Evolutionary conservation across 2,113 vertebrate species (phyloP), one percentile per base, ranked within the genome.

Genomic region (Mohoua ochrocephala): DNA sequence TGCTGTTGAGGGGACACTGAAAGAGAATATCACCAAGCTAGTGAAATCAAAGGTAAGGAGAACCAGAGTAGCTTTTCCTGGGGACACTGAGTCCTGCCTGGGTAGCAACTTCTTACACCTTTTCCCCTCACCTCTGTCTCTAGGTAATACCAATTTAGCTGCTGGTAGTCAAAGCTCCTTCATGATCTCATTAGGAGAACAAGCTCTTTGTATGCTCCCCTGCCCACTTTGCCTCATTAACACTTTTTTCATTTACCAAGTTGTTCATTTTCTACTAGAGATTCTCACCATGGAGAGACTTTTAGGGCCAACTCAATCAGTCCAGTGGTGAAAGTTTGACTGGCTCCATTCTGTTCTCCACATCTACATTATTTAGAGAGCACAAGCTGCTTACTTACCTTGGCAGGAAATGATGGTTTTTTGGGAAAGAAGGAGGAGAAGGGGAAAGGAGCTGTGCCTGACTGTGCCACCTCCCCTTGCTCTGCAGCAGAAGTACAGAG

Each of bases 31-130:
- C 76, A 97, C 96, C 87, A 99, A 99, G 91, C 98, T 99, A 56
- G 98, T 99, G 74, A 99, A 99, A 95, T 99, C 99, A 37, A 99
- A 99, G 98, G 99, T 99, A 91, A 96, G 90, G 28, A 81, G 24
- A 56, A 45, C 18, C 13, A 59, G 75, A 74, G 13, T 28, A 45
- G 60, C 54, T 73, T 68, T 89, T 61, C 24, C 17, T 74, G 35
- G 27, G 22, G 49, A 41, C 13, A 7, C 1, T 16, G 49, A 49
- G 20, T 68, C 23, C 27, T 81, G n/a, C 15, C 35, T 60, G 57
- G 31, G 37, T 33, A 42, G 35, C 10, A 30, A 50, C 17, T 89
- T 53, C 50, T 81, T 60, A 8, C 3, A 16, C 52, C 47, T 84
- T 56, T 65, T 84, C 15, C 21, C 12, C 39, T 87, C 54, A 45